phyloP scores from a whole-genome alignment of 2,888 invertebrate species.

The Notodonta ziczac region DNA sequence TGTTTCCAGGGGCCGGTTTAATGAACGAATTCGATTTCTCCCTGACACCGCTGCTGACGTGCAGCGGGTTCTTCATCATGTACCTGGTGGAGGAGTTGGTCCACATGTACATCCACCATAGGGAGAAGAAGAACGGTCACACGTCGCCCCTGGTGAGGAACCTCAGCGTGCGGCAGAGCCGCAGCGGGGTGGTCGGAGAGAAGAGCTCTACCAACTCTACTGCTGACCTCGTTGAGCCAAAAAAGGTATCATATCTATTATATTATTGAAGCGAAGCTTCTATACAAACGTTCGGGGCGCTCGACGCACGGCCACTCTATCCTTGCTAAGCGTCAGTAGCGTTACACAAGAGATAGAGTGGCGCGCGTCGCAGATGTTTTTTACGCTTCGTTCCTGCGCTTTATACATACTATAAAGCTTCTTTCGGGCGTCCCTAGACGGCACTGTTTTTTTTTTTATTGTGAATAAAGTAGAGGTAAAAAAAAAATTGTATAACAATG shows the following conservation, averaged over 20 bases:
- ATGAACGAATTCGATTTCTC: conserved; percentile 85
- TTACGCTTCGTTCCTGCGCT: no score
- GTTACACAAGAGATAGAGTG: no score
- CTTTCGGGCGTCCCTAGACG: no score
- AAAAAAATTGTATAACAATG: no score
- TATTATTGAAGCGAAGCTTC: neutral
- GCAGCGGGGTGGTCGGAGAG: conserved; percentile 46
- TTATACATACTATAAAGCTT: no score
- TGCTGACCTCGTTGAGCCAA: conserved; percentile 70
- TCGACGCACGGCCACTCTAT: no score
- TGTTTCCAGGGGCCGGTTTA: conserved; percentile 55
- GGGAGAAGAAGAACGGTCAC: conserved; percentile 68
- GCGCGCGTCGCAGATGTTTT: no score
- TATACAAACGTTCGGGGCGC: no score
- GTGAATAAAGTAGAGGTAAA: no score
- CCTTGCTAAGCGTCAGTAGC: no score
- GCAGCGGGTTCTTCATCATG: conserved; percentile 90
- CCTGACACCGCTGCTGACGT: conserved; percentile 89
- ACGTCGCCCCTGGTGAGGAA: conserved; percentile 66
- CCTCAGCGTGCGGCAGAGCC: conserved; percentile 71
- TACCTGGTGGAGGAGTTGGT: conserved; percentile 92
- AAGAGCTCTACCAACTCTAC: conserved; percentile 73
- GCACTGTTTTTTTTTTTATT: no score
- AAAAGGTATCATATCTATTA: conserved; percentile 20
- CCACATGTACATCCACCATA: conserved; percentile 86